Percentiles rank a stretch among this genome's conserved stretches.
phyloP scores from a whole-genome alignment of 1,140 invertebrate genomes.

The Triops longicaudatus region DNA sequence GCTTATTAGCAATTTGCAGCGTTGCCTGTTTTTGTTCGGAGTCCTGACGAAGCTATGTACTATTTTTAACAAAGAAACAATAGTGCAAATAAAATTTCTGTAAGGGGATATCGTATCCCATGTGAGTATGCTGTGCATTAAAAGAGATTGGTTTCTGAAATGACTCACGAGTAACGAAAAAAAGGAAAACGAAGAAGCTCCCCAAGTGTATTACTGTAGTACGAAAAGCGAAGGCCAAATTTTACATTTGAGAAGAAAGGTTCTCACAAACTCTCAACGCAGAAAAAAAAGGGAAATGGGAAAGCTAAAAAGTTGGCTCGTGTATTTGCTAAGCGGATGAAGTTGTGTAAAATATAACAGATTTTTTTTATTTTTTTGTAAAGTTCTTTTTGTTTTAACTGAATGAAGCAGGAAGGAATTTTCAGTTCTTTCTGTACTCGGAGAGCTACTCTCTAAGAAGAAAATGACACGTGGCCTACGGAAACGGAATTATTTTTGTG shows the following conservation, averaged over 20 bases:
- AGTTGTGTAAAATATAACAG: neutral
- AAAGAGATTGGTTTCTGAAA: conserved; percentile 2
- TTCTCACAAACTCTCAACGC: neutral
- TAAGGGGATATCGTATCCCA: neutral
- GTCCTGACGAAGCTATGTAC: neutral
- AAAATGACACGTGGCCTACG: neutral
- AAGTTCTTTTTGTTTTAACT: neutral
- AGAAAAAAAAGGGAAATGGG: neutral
- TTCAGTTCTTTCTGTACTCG: neutral
- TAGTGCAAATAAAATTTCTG: neutral
- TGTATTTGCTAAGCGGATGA: neutral
- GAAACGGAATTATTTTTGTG: too few relatives aligned
- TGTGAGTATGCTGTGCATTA: neutral
- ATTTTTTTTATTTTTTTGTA: neutral
- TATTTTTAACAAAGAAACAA: neutral
- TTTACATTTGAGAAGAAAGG: neutral
- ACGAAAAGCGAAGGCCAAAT: neutral
- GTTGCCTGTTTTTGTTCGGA: neutral
- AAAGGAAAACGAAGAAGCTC: neutral
- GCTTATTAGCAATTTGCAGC: neutral
- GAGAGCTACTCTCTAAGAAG: neutral
- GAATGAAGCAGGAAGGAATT: neutral
- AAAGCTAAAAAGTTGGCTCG: neutral
- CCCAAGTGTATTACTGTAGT: neutral
- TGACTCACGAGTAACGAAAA: neutral